A percentile compares a stretch with the other conserved stretches of the same genome.
Evolutionary conservation across 2,888 invertebrate genomes (phyloP).

Genomic region (Rhagophthalmus giganteus): DNA sequence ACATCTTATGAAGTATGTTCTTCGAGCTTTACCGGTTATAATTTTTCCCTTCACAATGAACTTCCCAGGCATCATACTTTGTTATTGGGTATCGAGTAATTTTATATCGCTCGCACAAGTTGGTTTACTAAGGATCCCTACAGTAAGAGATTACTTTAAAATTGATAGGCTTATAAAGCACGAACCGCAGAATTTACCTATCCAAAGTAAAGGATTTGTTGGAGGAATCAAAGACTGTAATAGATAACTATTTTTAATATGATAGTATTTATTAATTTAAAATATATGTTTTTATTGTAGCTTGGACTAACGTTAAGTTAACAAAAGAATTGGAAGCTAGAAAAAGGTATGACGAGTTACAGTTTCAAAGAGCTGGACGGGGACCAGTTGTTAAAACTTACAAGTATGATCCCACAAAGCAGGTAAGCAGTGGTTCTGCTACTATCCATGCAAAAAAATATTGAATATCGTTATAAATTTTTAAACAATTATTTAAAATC

Average conservation of each 20-base stretch:
- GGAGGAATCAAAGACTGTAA: conserved; percentile 79
- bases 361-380: conserved; percentile 81
- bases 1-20: conserved; percentile 72
- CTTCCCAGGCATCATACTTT: conserved; percentile 85
- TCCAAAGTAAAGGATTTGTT: conserved; percentile 76
- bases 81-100: conserved; percentile 90
- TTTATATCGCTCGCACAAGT: conserved; percentile 83
- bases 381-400: conserved; percentile 88
- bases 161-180: conserved; percentile 68
- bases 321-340: conserved; percentile 77
- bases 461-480: conserved; percentile 42
- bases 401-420: conserved; percentile 78
- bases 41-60: conserved; percentile 84
- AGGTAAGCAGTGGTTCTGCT: conserved; percentile 44
- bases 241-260: no score
- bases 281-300: conserved; percentile 52
- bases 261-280: no score
- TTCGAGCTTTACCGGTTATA: conserved; percentile 75
- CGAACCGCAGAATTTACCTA: conserved; percentile 61
- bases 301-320: conserved; percentile 82
- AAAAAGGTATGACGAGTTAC: conserved; percentile 72
- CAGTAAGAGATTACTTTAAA: conserved; percentile 73
- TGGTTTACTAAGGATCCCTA: conserved; percentile 72
- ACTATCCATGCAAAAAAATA: conserved; percentile 62
- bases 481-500: no score